Conservation (phyloP, 2,113 vertebrate species). For the Oplegnathus fasciatus region DNA sequence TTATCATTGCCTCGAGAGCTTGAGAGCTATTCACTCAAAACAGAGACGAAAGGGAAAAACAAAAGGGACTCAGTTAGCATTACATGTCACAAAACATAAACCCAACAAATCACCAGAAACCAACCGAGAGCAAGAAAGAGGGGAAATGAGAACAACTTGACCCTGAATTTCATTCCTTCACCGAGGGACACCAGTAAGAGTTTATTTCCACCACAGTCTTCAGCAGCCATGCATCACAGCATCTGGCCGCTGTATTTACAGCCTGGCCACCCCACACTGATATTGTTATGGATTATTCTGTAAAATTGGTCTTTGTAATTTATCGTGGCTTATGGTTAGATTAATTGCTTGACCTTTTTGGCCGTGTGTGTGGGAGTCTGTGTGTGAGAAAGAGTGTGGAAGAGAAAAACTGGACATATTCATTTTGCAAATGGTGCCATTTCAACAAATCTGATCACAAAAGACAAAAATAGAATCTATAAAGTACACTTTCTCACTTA, state of each 20-base stretch:
- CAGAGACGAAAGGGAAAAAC: slow-evolving; percentile 45
- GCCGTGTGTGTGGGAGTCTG: slow-evolving; percentile 59
- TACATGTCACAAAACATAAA: slow-evolving; percentile 63
- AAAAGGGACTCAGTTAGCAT: slow-evolving; percentile 53
- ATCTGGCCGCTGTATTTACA: slow-evolving; percentile 80
- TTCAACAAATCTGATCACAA: slow-evolving; percentile 13
- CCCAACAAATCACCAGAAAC: slow-evolving; percentile 61
- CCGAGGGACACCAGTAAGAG: slow-evolving; percentile 50
- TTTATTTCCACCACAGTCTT: slow-evolving; percentile 73
- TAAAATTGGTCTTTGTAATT: slow-evolving; percentile 86
- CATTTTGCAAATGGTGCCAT: slow-evolving; percentile 17
- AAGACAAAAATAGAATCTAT: not conserved
- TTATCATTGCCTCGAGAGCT: slow-evolving; percentile 55
- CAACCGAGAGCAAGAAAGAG: slow-evolving; percentile 48
- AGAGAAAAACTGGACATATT: not conserved
- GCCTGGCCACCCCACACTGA: slow-evolving; percentile 69
- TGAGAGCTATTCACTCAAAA: slow-evolving; percentile 43
- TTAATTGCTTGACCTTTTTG: slow-evolving; percentile 86
- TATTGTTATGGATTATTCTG: slow-evolving; percentile 86
- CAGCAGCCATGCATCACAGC: slow-evolving; percentile 71
- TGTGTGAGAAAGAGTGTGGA: not conserved
- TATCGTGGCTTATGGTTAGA: slow-evolving; percentile 79
- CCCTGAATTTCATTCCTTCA: slow-evolving; percentile 59
- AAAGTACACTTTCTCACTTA: not conserved
- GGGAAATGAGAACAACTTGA: slow-evolving; percentile 64